Percentiles rank a stretch among this genome's conserved stretches.
Conservation (phyloP, 2,113 vertebrate genomes). For the Nothoprocta perdicaria region DNA sequence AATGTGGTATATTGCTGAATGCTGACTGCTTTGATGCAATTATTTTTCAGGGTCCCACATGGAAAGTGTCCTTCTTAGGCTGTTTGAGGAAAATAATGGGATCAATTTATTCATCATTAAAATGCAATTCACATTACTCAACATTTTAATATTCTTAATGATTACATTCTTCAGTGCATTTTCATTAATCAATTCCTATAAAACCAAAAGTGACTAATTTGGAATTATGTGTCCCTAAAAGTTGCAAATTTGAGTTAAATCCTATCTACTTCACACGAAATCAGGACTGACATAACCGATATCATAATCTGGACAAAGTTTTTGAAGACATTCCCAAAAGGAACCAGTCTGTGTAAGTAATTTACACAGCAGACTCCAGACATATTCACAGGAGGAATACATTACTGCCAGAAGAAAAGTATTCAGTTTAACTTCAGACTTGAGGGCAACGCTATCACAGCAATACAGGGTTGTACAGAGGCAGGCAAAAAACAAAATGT, state of each 20-base stretch:
- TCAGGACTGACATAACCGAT: not conserved
- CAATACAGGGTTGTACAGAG: not conserved
- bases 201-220: not conserved
- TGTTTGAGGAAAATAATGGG: not conserved
- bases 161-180: not conserved
- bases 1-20: not conserved
- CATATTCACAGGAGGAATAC: not conserved
- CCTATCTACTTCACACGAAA: not conserved
- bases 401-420: not conserved
- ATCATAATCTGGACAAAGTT: not conserved
- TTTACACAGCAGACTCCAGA: not conserved
- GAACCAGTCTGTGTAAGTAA: not conserved
- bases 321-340: not conserved
- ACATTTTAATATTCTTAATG: not conserved
- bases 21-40: not conserved
- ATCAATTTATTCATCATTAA: not conserved
- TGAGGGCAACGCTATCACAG: not conserved
- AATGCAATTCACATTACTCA: not conserved
- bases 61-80: not conserved
- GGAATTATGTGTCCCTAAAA: not conserved
- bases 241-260: not conserved
- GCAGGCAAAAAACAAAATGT: not conserved
- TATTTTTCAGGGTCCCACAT: not conserved
- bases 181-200: not conserved
- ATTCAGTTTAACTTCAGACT: not conserved